phyloP scores from a whole-genome alignment of 2,113 vertebrate genomes.

The Amphiprion percula region DNA sequence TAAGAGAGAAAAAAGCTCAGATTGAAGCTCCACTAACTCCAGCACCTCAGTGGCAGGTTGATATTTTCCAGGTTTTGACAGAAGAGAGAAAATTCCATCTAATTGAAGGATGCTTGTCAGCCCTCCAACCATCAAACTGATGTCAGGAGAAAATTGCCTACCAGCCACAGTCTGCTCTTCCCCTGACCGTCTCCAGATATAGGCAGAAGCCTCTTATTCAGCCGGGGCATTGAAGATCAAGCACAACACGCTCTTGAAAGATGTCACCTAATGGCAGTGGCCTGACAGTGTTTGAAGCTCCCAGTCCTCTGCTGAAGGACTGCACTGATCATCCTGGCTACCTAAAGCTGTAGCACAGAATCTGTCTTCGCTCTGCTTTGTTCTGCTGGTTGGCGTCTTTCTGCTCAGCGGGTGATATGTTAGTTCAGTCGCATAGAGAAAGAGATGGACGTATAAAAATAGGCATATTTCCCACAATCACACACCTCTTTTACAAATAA shows the following conservation, averaged over 20 bases:
- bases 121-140: constrained; percentile 53
- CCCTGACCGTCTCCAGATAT: constrained; percentile 27
- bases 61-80: constrained; percentile 54
- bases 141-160: constrained; percentile 60
- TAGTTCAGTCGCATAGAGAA: constrained; percentile 4
- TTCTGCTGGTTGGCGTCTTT: constrained; percentile 5
- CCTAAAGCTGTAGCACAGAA: constrained; percentile 1
- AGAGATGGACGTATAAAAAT: constrained; percentile 1
- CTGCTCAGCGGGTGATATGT: background rate
- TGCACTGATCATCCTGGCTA: constrained; percentile 2
- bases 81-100: constrained; percentile 51
- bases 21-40: background rate
- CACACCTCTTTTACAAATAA: background rate
- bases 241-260: constrained; percentile 22
- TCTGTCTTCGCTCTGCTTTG: background rate
- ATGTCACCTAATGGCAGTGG: constrained; percentile 46
- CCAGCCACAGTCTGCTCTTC: constrained; percentile 21
- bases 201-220: constrained; percentile 31
- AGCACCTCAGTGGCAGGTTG: constrained; percentile 29
- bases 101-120: constrained; percentile 65
- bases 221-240: constrained; percentile 23
- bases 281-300: constrained; percentile 32
- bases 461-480: background rate
- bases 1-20: background rate
- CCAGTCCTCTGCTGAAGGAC: background rate